Evolutionary conservation across 2,888 invertebrate genomes (phyloP).

Genomic region (Aspidiotus destructor): DNA sequence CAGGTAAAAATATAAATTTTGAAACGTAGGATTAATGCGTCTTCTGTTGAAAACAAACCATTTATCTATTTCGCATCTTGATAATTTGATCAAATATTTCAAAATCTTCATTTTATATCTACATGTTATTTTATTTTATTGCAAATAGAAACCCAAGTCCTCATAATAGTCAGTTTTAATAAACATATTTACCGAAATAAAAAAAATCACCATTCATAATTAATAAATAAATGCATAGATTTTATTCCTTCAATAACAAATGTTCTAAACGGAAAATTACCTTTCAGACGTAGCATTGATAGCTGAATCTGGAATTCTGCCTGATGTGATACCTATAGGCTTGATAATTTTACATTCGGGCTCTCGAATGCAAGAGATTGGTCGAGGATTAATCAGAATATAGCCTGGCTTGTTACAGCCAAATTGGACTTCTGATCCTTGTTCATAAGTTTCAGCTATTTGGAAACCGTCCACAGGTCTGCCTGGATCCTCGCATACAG

Average conservation of each 20-base stretch:
- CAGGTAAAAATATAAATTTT: too few species aligned
- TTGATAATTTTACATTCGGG: conserved; percentile 88
- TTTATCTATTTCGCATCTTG: neutral
- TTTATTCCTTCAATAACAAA: too few species aligned
- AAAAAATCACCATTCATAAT: too few species aligned
- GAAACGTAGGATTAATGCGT: too few species aligned
- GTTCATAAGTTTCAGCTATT: conserved; percentile 46
- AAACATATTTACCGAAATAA: too few species aligned
- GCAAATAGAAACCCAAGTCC: too few species aligned
- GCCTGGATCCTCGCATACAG: conserved; percentile 92
- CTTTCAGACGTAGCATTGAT: conserved; percentile 91
- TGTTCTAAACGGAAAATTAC: conserved; percentile 34
- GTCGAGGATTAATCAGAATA: conserved; percentile 80
- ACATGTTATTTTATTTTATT: too few species aligned
- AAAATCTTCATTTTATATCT: too few species aligned
- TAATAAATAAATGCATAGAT: too few species aligned
- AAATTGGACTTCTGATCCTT: conserved; percentile 83
- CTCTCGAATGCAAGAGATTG: conserved; percentile 80
- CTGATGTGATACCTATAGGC: conserved; percentile 83
- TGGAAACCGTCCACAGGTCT: conserved; percentile 86
- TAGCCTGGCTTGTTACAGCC: conserved; percentile 85
- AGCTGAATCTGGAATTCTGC: conserved; percentile 85
- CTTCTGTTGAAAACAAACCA: too few species aligned
- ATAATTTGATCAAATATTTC: neutral
- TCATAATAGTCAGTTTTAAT: too few species aligned